phyloP scores from a whole-genome alignment of 2,113 vertebrate species.

The Halcyon senegalensis region DNA sequence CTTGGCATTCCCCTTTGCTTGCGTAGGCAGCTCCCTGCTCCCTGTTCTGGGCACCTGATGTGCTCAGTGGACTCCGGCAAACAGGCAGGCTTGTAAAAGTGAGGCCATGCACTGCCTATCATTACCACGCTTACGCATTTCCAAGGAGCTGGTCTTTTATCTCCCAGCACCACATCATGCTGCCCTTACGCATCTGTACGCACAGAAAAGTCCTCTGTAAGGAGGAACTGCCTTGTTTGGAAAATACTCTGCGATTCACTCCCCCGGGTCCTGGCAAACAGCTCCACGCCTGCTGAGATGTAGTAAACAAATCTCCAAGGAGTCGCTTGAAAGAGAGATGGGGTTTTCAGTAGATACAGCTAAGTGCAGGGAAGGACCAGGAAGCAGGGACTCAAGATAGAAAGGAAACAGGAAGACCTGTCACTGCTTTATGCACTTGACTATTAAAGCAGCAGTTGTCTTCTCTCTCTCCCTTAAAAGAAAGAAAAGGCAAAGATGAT shows the following conservation, averaged over 20 bases:
- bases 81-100: not conserved
- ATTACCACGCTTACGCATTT: not conserved
- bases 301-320: not conserved
- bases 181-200: not conserved
- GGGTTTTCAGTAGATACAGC: not conserved
- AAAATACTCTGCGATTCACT: not conserved
- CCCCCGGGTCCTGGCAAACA: not conserved
- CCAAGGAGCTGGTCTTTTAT: not conserved
- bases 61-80: not conserved
- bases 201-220: not conserved
- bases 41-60: accelerated
- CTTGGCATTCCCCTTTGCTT: not conserved
- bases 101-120: not conserved
- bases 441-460: not conserved
- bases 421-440: not conserved
- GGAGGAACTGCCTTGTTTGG: not conserved
- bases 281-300: not conserved
- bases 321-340: not conserved
- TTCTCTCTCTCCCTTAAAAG: conserved; percentile 47
- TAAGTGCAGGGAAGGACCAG: not conserved
- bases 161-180: not conserved
- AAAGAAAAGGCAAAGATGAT: conserved; percentile 63
- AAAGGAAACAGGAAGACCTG: conserved; percentile 44
- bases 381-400: not conserved
- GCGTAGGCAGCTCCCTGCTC: not conserved